Conservation (phyloP, 2,797 vertebrate species). For the Sandelia bainsii region DNA sequence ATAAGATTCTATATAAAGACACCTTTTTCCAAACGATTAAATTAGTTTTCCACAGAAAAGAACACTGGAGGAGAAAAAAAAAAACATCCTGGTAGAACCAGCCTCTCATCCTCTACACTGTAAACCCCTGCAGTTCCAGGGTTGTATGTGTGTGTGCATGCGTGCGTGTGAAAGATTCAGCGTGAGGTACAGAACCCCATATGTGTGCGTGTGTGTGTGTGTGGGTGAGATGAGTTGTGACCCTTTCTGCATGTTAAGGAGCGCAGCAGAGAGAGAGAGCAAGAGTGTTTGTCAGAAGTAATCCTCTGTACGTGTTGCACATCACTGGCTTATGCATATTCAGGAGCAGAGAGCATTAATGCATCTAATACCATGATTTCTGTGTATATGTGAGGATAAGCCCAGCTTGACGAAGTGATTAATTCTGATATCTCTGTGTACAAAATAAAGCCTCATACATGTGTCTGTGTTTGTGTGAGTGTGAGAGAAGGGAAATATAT, state of each 20-base stretch:
- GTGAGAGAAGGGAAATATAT: constrained; percentile 64
- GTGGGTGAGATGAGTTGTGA: constrained; percentile 76
- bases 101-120: constrained; percentile 35
- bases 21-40: constrained; percentile 73
- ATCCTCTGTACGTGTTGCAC: constrained; percentile 73
- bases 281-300: constrained; percentile 72
- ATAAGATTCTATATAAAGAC: constrained; percentile 71
- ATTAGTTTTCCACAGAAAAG: constrained; percentile 66
- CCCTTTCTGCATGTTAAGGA: constrained; percentile 59
- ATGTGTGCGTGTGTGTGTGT: constrained; percentile 57
- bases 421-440: constrained; percentile 77
- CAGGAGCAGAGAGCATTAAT: constrained; percentile 75
- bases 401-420: constrained; percentile 75
- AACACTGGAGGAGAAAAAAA: constrained; percentile 4
- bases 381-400: constrained; percentile 78
- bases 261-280: constrained; percentile 43
- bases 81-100: constrained; percentile 29
- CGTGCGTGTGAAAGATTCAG: constrained; percentile 12
- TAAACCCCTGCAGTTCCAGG: constrained; percentile 41
- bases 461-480: constrained; percentile 35
- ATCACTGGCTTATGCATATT: constrained; percentile 79
- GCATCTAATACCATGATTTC: constrained; percentile 76
- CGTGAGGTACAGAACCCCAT: constrained; percentile 38
- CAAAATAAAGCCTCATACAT: constrained; percentile 75
- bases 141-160: constrained; percentile 4